Conservation (phyloP, 2,888 invertebrate species). For the Cephalotes varians region DNA sequence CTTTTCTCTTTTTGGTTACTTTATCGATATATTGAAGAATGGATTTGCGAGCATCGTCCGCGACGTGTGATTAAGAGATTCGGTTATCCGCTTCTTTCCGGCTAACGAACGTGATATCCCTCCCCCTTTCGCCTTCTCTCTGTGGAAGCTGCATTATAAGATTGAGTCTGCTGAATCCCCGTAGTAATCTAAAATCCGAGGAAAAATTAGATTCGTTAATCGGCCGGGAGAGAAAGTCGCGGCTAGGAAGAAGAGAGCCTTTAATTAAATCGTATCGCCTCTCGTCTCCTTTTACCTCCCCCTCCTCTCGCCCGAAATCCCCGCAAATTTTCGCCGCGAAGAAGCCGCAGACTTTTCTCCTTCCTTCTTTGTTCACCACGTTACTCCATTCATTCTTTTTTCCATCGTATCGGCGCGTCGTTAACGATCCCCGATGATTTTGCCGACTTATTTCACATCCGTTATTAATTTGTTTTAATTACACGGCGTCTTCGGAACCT, state of each 20-base stretch:
- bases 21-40: slow-evolving; percentile 50
- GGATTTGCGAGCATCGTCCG: slow-evolving; percentile 63
- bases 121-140: slow-evolving; percentile 11
- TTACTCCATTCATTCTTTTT: slow-evolving; percentile 21
- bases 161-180: slow-evolving; percentile 70
- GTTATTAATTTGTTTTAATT: slow-evolving; percentile 84
- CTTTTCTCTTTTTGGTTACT: slow-evolving; percentile 23
- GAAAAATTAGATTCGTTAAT: slow-evolving; percentile 76
- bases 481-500: slow-evolving; percentile 69
- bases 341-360: slow-evolving; percentile 16
- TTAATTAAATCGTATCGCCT: slow-evolving; percentile 75
- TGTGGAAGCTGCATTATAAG: slow-evolving; percentile 65
- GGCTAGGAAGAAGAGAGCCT: slow-evolving; percentile 48
- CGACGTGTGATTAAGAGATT: slow-evolving; percentile 69
- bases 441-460: slow-evolving; percentile 73
- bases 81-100: slow-evolving; percentile 60
- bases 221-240: slow-evolving; percentile 65
- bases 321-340: slow-evolving; percentile 53
- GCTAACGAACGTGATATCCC: slow-evolving; percentile 64
- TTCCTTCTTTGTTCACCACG: background rate
- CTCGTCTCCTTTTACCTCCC: background rate
- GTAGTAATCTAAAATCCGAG: slow-evolving; percentile 73
- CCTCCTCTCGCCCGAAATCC: slow-evolving; percentile 19
- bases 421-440: slow-evolving; percentile 60
- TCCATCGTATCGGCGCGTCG: slow-evolving; percentile 31